These are phyloP conservation scores for Eristalis arbustorum DNA, from an alignment of 2,888 invertebrate genomes.

Conservation along the genomic window DNA sequence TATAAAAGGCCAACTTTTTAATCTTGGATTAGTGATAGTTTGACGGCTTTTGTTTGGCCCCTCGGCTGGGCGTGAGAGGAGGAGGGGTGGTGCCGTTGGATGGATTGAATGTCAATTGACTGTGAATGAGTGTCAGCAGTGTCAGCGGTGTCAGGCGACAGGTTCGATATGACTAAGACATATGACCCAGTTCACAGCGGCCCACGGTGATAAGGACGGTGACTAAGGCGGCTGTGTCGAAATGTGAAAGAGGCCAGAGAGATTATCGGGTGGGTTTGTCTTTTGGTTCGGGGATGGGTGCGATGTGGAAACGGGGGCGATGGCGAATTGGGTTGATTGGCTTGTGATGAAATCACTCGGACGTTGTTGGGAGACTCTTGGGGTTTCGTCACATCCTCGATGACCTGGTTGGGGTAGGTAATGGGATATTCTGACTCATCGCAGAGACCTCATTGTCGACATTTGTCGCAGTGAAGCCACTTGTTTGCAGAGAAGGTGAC, in stretches of 20 bases:
- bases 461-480: no score
- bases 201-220: background rate
- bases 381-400: background rate
- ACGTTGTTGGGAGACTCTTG: background rate
- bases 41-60: constrained; percentile 27
- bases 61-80: background rate
- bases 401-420: background rate
- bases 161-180: background rate
- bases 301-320: background rate
- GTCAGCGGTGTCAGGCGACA: background rate
- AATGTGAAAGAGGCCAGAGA: background rate
- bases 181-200: constrained; percentile 9
- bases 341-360: background rate
- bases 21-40: constrained; percentile 47
- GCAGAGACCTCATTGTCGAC: no score
- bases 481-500: no score
- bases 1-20: constrained; percentile 51
- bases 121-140: background rate
- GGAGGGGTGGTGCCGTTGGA: background rate
- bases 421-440: background rate
- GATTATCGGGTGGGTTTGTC: background rate
- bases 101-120: constrained; percentile 24
- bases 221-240: background rate
- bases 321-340: background rate
- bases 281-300: background rate